Percentiles rank a stretch among this genome's conserved stretches.
Evolutionary conservation across 37 sponge, comb jelly and placozoan species (phyloP).

Genomic region (Amphimedon queenslandica): DNA sequence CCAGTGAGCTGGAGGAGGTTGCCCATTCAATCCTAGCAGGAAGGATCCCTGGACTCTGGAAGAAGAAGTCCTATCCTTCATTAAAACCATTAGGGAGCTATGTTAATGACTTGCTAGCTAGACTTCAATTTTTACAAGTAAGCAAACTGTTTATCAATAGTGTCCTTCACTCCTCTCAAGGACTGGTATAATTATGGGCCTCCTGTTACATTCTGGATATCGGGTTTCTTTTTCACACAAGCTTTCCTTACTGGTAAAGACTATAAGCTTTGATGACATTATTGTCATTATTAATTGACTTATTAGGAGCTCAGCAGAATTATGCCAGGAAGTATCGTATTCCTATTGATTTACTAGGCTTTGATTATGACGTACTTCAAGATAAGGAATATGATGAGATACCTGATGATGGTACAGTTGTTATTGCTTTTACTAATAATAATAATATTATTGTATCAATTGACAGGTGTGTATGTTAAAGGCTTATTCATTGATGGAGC

Average conservation of each 20-base stretch:
- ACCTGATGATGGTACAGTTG: conserved; percentile 92
- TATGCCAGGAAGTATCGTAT: conserved; percentile 97
- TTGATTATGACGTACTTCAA: conserved; percentile 93
- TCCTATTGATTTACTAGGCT: conserved; percentile 95
- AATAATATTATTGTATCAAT: neutral
- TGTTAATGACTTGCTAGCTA: conserved; percentile 92
- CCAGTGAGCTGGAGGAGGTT: conserved; percentile 95
- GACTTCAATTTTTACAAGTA: conserved; percentile 92
- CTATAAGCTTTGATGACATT: neutral
- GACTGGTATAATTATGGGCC: conserved; percentile 98
- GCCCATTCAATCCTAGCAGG: conserved; percentile 86
- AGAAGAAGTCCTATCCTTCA: conserved; percentile 97
- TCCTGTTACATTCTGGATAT: conserved; percentile 95
- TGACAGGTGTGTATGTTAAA: conserved; percentile 83
- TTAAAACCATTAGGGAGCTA: conserved; percentile 98
- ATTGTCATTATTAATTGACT: neutral
- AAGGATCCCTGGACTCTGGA: conserved; percentile 98
- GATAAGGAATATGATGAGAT: conserved; percentile 80
- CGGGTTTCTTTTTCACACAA: conserved; percentile 99
- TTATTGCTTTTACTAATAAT: neutral
- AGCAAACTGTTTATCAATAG: neutral
- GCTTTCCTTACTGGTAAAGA: conserved; percentile 95
- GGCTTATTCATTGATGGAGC: conserved; percentile 98
- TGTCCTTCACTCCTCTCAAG: conserved; percentile 14
- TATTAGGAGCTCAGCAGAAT: conserved; percentile 96